Evolutionary conservation across 30 jellyfish, hydroid and myxozoan species (phyloP).

Genomic region (Morbakka virulenta): DNA sequence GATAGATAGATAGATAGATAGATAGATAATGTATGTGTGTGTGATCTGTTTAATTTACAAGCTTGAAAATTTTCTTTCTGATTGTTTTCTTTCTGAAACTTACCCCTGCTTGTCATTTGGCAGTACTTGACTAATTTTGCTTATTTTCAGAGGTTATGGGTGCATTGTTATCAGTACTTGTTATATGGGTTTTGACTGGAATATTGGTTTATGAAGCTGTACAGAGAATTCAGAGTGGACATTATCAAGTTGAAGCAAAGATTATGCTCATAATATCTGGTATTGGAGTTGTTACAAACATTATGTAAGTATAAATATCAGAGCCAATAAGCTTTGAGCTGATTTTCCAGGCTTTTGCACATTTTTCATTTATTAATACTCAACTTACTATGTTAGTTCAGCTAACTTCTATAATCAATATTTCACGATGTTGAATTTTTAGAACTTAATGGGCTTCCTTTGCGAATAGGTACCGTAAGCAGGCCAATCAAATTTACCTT

Average conservation of each 20-base stretch:
- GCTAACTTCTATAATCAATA: background rate
- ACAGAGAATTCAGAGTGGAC: conserved; percentile 17
- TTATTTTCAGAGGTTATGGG: conserved; percentile 88
- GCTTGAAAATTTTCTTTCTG: too few relatives aligned
- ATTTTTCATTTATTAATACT: too few relatives aligned
- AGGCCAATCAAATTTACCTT: too few relatives aligned
- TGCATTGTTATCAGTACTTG: conserved; percentile 80
- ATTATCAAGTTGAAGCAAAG: conserved; percentile 44
- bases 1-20: background rate
- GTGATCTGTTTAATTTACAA: too few relatives aligned
- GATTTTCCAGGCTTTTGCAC: background rate
- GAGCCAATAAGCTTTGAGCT: too few relatives aligned
- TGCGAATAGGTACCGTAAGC: too few relatives aligned
- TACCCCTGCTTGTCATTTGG: background rate
- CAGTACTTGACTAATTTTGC: too few relatives aligned
- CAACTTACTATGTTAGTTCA: background rate
- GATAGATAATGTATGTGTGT: too few relatives aligned
- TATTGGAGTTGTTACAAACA: conserved; percentile 67
- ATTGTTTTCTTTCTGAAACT: background rate
- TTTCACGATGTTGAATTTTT: too few relatives aligned
- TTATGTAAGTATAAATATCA: conserved; percentile 62
- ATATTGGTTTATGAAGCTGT: conserved; percentile 81
- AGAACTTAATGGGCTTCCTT: too few relatives aligned
- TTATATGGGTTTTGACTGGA: conserved; percentile 91
- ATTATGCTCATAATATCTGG: conserved; percentile 88